Conservation (phyloP, 1,140 invertebrate genomes). For the Philotrypesis tridentata region DNA sequence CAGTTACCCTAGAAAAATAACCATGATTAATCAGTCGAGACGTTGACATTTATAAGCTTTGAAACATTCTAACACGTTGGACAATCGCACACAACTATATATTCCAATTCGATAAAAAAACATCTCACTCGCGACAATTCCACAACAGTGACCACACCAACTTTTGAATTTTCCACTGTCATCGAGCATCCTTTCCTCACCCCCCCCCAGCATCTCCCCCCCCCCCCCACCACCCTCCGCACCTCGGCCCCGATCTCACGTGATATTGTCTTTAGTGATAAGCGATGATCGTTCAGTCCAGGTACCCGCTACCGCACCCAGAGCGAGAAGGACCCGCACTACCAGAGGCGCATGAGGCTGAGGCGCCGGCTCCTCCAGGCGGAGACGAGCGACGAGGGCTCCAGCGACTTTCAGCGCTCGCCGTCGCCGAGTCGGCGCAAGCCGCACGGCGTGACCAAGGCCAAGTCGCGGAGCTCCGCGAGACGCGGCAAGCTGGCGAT, state of each 20-base stretch:
- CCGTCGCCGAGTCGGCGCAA: constrained; percentile 65
- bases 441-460: constrained; percentile 57
- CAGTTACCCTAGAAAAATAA: too few relatives aligned
- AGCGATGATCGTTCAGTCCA: constrained; percentile 70
- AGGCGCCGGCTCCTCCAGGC: constrained; percentile 66
- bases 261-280: constrained; percentile 55
- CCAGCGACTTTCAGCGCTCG: constrained; percentile 58
- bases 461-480: constrained; percentile 56
- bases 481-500: constrained; percentile 48
- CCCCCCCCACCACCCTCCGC: too few relatives aligned
- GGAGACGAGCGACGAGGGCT: constrained; percentile 68
- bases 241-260: background rate
- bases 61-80: too few relatives aligned
- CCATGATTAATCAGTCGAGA: too few relatives aligned
- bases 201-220: too few relatives aligned
- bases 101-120: too few relatives aligned
- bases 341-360: constrained; percentile 79
- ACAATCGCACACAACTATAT: too few relatives aligned
- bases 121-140: too few relatives aligned
- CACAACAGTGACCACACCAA: too few relatives aligned
- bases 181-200: too few relatives aligned
- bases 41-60: too few relatives aligned
- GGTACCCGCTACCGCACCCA: constrained; percentile 84
- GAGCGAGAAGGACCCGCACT: constrained; percentile 84
- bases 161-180: too few relatives aligned